Percentiles rank a stretch among this genome's conserved stretches.
These are phyloP conservation scores for Dolichopus griseipennis DNA, from an alignment of 2,888 invertebrate species.

Conservation along the genomic window DNA sequence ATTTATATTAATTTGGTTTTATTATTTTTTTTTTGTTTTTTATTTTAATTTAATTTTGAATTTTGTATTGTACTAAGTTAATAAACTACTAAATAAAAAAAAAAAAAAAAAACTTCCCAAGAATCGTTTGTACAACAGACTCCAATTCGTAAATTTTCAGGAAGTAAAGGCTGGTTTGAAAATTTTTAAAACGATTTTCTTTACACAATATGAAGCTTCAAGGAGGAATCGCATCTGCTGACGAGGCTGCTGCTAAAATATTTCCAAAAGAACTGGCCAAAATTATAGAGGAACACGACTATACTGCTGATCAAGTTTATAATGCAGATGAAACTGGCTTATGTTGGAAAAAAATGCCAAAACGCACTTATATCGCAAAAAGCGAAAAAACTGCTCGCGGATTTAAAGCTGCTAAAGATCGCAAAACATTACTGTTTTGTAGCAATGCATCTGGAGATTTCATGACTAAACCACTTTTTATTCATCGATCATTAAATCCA, in stretches of 20 bases:
- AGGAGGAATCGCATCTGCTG: constrained; percentile 20
- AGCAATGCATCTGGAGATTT: constrained; percentile 31
- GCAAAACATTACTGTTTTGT: constrained; percentile 28
- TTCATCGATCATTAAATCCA: constrained; percentile 30
- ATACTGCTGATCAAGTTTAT: constrained; percentile 23
- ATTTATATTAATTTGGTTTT: no score
- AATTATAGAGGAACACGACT: constrained; percentile 20
- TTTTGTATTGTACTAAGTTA: no score
- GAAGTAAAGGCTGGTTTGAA: constrained; percentile 20
- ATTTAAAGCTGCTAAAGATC: constrained; percentile 26
- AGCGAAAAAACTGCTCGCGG: constrained; percentile 19
- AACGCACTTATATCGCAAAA: constrained; percentile 20
- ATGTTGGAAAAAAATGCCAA: constrained; percentile 29
- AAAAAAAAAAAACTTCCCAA: constrained; percentile 8
- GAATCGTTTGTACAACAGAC: constrained; percentile 8
- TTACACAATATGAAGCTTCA: constrained; percentile 21
- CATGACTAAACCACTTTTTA: constrained; percentile 31
- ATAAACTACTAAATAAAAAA: no score
- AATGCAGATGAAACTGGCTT: constrained; percentile 25
- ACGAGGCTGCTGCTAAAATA: constrained; percentile 21
- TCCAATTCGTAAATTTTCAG: constrained; percentile 16
- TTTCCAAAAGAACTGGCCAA: constrained; percentile 13
- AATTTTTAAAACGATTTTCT: constrained; percentile 17
- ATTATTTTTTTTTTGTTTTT: no score
- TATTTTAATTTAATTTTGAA: no score